Evolutionary conservation across 2,113 vertebrate genomes (phyloP).

Genomic region (Castor canadensis): DNA sequence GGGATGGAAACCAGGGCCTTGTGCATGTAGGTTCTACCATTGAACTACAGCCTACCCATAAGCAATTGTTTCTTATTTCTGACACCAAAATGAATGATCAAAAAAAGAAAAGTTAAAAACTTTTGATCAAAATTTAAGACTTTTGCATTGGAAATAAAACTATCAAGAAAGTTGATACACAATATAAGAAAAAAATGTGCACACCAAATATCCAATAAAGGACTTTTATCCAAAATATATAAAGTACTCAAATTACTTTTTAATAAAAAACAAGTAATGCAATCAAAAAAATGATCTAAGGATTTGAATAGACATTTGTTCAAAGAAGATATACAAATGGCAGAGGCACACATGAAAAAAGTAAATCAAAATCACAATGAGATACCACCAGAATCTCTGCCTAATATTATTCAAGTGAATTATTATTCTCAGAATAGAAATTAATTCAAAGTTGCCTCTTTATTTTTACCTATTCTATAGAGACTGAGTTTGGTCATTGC

Average conservation of each 20-base stretch:
- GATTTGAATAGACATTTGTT: too few relatives aligned
- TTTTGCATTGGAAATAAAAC: not conserved
- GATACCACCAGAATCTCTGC: too few relatives aligned
- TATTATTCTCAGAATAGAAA: too few relatives aligned
- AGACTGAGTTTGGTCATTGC: too few relatives aligned
- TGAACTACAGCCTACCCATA: too few relatives aligned
- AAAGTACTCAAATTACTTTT: not conserved
- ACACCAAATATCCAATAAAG: not conserved
- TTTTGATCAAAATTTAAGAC: not conserved
- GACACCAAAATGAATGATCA: not conserved
- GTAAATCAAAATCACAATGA: not conserved
- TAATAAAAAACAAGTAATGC: not conserved
- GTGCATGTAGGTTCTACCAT: too few relatives aligned
- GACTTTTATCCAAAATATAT: not conserved
- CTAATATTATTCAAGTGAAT: too few relatives aligned
- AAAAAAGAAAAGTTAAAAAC: not conserved
- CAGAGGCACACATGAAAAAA: not conserved
- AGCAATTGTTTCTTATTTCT: too few relatives aligned
- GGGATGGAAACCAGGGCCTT: too few relatives aligned
- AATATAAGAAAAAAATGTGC: not conserved
- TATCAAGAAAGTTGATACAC: not conserved
- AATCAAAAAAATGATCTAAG: not conserved
- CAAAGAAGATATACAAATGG: not conserved
- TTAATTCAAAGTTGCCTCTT: too few relatives aligned
- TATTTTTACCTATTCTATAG: too few relatives aligned